Base-by-base conservation (phyloP, 2,797 vertebrate species). In the Tolypeutes matacus region DNA sequence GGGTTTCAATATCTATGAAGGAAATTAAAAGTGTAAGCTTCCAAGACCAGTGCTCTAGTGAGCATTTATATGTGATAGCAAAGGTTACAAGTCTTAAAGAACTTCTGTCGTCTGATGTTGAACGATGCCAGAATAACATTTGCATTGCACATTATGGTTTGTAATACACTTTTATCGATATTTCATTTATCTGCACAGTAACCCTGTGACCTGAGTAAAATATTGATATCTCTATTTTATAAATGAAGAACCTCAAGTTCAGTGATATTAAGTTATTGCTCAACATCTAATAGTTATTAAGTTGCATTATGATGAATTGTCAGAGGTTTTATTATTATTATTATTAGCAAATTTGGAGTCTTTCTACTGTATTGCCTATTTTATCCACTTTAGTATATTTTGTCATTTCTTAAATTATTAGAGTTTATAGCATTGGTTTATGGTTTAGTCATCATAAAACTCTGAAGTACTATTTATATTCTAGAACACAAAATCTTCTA, bases 361-460 rank as follows among this genome's bases (percentile, higher is more conserved):
- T 91, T 96, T 51, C 62, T 87, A 64, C 20, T 96, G 77, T 88
- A 83, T 88, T 93, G 29, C 7, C 58, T 95, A 2, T 95, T 89
- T 96, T 83, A 90, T 69, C 64, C 34, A 83, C 58, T 89, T 64
- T 58, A 78, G 75, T 31, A n/a, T 80, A n/a, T 67, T 96, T 92
- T 86, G 13, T 82, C 84, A 82, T 95, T 95, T 93, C 73, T 85
- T 91, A 94, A 92, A 89, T 94, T 96, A 89, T 93, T 91, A 53
- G 60, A 67, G 46, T 84, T 92, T 42, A 81, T 18, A 80, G 73
- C n/a, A 95, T 58, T 67, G 42, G 6, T 89, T 91, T 95, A 93
- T 90, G 60, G 42, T 31, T 88, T 89, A 89, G 49, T 89, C 53
- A 58, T 76, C 21, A 42, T 87, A 83, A 95, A 89, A 76, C 46